Evolutionary conservation across 2,888 invertebrate genomes (phyloP), one percentile per base, ranked within the genome.

Genomic region (Clanis bilineata): DNA sequence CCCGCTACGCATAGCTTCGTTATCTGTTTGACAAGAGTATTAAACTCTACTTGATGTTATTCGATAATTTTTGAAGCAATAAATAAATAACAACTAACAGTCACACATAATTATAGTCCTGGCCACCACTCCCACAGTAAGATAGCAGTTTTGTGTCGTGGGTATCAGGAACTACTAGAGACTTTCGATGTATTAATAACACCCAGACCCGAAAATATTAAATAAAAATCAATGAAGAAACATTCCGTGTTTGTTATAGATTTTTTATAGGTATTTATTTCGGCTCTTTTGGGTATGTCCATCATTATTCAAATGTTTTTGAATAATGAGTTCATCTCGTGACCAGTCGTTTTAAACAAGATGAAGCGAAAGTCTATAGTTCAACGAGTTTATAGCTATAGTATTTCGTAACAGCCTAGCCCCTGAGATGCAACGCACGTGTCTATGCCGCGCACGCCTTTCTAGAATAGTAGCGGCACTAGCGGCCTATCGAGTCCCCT

Each of bases 401-500:
- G 62, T 64, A 63, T 72, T 70, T 66, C 67, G 62, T 67, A 70
- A 71, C 38, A 55, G 44, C 51, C 47, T 23, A 56, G 38, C 38
- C 44, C 15, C 28, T 25, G 32, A 51, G 60, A 61, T 61, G 61
- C 47, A 55, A 38, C 51, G 25, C 21, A 36, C 44, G 45, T 41
- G 51, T 39, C 39, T 43, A 28, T 44, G 38, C 36, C 56, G 28
- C n/a, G 41, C 59, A 54, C 58, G 58, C 64, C 67, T 68, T 68
- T 64, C 65, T 69, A 70, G 66, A 70, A 66, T 64, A 57, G 60
- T 61, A 54, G 61, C 62, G 61, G 58, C 47, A 57, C 61, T 61
- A 54, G 61, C 62, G 61, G 58, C 47, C 61, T 54, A 63, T 69
- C 72, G 63, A 62, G 71, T 72, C 57, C 66, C 65, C 58, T 67